A percentile compares a stretch with the other conserved stretches of the same genome.
These are phyloP conservation scores for Drosophila tsacasi DNA, from an alignment of 1,140 invertebrate genomes.

Conservation along the genomic window DNA sequence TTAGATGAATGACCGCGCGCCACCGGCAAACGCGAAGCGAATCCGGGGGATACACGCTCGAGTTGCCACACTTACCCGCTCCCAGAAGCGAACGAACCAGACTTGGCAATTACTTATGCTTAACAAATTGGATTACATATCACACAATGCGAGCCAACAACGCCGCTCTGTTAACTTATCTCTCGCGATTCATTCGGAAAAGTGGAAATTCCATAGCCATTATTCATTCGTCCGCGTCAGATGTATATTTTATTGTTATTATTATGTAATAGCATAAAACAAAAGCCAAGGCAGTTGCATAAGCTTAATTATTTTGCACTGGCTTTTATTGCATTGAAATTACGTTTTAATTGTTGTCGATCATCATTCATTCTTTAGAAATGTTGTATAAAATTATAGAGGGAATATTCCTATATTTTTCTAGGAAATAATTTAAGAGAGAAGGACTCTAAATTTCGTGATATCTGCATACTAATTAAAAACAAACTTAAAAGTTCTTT, in stretches of 20 bases:
- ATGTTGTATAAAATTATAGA: background rate
- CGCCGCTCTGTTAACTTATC: conserved; percentile 18
- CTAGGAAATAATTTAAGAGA: too few relatives aligned
- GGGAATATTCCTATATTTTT: too few relatives aligned
- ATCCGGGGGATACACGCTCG: conserved; percentile 42
- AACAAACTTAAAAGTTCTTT: too few relatives aligned
- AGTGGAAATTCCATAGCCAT: conserved; percentile 25
- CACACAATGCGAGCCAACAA: conserved; percentile 15
- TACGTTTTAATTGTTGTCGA: background rate
- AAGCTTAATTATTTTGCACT: conserved; percentile 5
- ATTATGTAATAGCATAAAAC: conserved; percentile 13
- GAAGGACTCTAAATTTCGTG: too few relatives aligned
- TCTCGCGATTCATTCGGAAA: conserved; percentile 42
- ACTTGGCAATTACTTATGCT: conserved; percentile 56
- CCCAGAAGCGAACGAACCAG: background rate
- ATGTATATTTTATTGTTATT: conserved; percentile 2
- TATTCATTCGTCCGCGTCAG: conserved; percentile 11
- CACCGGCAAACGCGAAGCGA: conserved; percentile 14
- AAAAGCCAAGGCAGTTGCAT: background rate
- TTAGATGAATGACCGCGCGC: conserved; percentile 46
- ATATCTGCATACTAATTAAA: too few relatives aligned
- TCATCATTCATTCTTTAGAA: background rate
- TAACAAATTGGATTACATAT: conserved; percentile 54
- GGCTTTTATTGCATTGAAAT: background rate
- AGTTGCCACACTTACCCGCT: conserved; percentile 33